These are phyloP conservation scores for Megalops atlanticus DNA, from an alignment of 2,113 vertebrate species.

Conservation along the genomic window DNA sequence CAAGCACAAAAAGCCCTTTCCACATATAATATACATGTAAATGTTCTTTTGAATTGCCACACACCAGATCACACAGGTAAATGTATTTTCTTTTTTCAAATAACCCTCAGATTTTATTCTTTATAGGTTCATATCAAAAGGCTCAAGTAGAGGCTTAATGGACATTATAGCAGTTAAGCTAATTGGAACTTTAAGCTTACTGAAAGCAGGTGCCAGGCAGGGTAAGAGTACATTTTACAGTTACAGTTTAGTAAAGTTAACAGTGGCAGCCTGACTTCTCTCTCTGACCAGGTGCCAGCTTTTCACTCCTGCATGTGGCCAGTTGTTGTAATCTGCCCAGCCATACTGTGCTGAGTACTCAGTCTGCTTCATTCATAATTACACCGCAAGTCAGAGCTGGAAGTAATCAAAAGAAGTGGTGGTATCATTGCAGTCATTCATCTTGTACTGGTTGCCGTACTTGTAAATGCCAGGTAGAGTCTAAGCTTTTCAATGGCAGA, in stretches of 20 bases:
- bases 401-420: neutral
- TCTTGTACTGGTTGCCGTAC: neutral
- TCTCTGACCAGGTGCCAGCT: neutral
- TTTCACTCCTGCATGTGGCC: neutral
- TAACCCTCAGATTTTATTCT: neutral
- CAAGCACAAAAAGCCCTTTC: neutral
- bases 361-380: neutral
- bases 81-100: neutral
- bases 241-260: neutral
- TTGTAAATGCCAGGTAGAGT: neutral
- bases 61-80: neutral
- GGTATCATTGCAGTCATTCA: neutral
- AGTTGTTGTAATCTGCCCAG: neutral
- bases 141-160: conserved; percentile 7
- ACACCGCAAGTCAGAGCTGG: neutral
- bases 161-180: conserved; percentile 2
- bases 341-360: neutral
- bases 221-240: too few relatives aligned
- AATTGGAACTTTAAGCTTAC: conserved; percentile 1
- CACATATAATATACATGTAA: neutral
- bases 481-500: neutral
- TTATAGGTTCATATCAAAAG: neutral
- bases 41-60: neutral
- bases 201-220: conserved; percentile 15
- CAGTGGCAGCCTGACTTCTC: neutral